phyloP scores from a whole-genome alignment of 1,140 invertebrate species.

The Drosophila gunungcola region DNA sequence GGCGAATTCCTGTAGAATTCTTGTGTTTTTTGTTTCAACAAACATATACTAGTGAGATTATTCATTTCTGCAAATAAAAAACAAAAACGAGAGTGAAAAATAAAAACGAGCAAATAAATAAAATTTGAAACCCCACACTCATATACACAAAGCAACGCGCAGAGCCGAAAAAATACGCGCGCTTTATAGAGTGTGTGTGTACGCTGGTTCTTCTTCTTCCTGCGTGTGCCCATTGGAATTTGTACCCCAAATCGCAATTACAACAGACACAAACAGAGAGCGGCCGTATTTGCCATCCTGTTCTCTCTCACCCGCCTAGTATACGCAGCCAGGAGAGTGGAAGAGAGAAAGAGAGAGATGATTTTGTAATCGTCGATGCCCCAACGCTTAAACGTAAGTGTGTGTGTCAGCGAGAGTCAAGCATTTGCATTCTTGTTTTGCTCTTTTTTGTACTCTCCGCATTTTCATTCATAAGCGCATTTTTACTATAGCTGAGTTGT shows the following conservation, averaged over 20 bases:
- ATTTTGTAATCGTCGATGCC: constrained; percentile 37
- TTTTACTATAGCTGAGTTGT: constrained; percentile 33
- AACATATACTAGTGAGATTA: constrained; percentile 21
- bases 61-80: constrained; percentile 35
- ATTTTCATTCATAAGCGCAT: constrained; percentile 80
- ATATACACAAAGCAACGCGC: constrained; percentile 16
- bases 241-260: constrained; percentile 80
- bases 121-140: constrained; percentile 23
- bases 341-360: constrained; percentile 6
- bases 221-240: constrained; percentile 80
- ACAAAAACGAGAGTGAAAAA: constrained; percentile 41
- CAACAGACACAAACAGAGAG: constrained; percentile 76
- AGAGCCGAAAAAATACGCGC: constrained; percentile 67
- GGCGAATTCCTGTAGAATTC: constrained; percentile 15
- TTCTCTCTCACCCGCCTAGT: constrained; percentile 27
- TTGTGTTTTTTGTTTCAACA: constrained; percentile 23
- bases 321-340: constrained; percentile 18
- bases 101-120: constrained; percentile 46
- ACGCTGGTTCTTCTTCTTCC: constrained; percentile 53
- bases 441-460: constrained; percentile 4
- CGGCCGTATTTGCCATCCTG: constrained; percentile 11
- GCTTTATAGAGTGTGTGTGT: constrained; percentile 43
- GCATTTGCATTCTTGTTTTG: constrained; percentile 44
- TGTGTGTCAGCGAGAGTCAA: constrained; percentile 5
- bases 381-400: constrained; percentile 18